A percentile compares a stretch with the other conserved stretches of the same genome.
phyloP scores from a whole-genome alignment of 2,797 vertebrate species.

The Morus bassanus region DNA sequence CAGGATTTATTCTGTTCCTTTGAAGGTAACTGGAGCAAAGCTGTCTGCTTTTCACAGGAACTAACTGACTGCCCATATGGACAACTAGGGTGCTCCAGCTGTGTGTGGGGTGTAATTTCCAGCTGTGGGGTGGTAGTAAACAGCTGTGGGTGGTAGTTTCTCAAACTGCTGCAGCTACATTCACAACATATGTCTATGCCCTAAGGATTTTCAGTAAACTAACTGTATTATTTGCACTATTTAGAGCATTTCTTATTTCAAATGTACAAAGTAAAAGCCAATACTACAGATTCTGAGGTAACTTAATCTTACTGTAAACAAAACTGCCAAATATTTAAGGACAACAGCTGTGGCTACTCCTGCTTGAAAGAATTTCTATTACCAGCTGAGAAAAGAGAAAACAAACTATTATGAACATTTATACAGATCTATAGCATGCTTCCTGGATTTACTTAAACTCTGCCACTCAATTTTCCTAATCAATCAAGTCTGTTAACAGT shows the following conservation, averaged over 20 bases:
- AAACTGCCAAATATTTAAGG: constrained; percentile 37
- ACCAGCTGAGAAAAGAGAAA: not conserved
- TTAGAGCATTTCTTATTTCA: constrained; percentile 27
- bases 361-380: constrained; percentile 3
- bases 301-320: constrained; percentile 15
- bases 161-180: not conserved
- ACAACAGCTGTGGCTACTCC: constrained; percentile 1
- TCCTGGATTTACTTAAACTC: constrained; percentile 25
- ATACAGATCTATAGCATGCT: not conserved
- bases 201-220: constrained; percentile 8
- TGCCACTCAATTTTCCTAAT: constrained; percentile 24
- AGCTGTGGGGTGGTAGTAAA: not conserved
- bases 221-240: not conserved
- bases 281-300: constrained; percentile 2
- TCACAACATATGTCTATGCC: constrained; percentile 1
- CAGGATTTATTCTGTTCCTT: not conserved
- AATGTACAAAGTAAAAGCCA: not conserved
- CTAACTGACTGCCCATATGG: not conserved
- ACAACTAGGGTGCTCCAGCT: constrained; percentile 8
- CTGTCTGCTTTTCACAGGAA: not conserved
- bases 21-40: not conserved
- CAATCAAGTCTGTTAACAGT: not conserved
- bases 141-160: not conserved
- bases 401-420: constrained; percentile 31
- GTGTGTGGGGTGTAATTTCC: not conserved